phyloP scores from a whole-genome alignment of 2,888 invertebrate genomes.

The Apeira syringaria region DNA sequence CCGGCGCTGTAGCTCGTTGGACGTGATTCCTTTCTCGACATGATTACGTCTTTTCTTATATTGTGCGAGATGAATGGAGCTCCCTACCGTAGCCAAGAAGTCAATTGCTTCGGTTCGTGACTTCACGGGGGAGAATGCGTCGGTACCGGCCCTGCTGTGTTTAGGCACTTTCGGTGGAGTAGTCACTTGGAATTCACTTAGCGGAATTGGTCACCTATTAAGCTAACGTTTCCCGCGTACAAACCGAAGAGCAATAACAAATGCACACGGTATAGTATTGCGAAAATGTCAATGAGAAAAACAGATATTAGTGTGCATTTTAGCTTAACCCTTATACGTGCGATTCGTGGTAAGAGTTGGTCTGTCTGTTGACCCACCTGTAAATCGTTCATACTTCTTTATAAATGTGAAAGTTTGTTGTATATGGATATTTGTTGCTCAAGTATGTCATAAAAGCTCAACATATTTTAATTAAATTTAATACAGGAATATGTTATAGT shows the following conservation, averaged over 20 bases:
- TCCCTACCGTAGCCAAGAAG: constrained; percentile 53
- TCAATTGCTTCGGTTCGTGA: constrained; percentile 66
- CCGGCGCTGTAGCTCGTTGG: constrained; percentile 71
- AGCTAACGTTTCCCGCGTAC: neutral
- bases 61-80: constrained; percentile 69
- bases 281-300: too few species aligned
- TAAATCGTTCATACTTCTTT: too few species aligned
- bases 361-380: too few species aligned
- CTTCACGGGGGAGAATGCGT: constrained; percentile 37
- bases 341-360: too few species aligned
- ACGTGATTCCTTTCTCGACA: constrained; percentile 75
- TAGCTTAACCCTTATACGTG: too few species aligned
- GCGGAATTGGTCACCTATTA: neutral
- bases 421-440: too few species aligned
- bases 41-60: constrained; percentile 77
- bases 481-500: too few species aligned
- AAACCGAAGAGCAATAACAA: neutral
- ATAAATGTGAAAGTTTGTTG: too few species aligned
- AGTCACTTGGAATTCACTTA: constrained; percentile 1
- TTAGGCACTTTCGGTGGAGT: constrained; percentile 1
- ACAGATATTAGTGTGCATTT: too few species aligned
- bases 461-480: too few species aligned
- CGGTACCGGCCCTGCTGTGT: constrained; percentile 24
- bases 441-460: too few species aligned
- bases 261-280: too few species aligned